Evolutionary conservation across 2,113 vertebrate species (phyloP), one percentile per base, ranked within the genome.

Genomic region (Eclectus roratus): DNA sequence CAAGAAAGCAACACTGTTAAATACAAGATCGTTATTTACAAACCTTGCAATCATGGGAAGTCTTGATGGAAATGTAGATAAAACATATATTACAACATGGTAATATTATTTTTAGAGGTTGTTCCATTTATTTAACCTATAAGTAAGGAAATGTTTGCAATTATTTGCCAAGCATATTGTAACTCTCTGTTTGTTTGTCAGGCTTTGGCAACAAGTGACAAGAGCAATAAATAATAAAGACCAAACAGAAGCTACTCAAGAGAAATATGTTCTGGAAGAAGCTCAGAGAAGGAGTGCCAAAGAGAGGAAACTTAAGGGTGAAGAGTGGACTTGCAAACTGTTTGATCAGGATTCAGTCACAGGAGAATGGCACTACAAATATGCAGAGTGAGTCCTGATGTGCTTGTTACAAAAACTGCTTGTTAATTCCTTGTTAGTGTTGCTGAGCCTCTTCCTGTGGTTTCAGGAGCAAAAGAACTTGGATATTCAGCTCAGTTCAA

Each of bases 141-240:
- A 85, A 79, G 25, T 78, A 81, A 58, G 29, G 60, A 77, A 80
- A 65, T 39, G 10, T 49, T 91, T 91, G 39, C 41, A 91, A 20
- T 85, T 71, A 60, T 58, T 79, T 88, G 23, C 80, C 43, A 81
- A 47, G 14, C 24, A 43, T 17, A 61, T 64, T 47, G 24, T 96
- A 58, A 88, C 37, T 58, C 25, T 91, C 27, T 65, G 37, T 52
- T 95, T 15, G 9, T 87, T 77, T 92, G n/a, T 80, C 95, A 99
- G 99, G 91, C 98, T 99, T 94, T 99, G 99, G 99, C 99, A 99
- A 85, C 99, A 99, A 37, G 99, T 99, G 95, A 99, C 99, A 27
- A 98, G 98, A 92, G 99, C 99, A 93, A 99, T 99, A 98, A 99
- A 98, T 97, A 99, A 98, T 96, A 99, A 99, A 98, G 99, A 99